phyloP scores from a whole-genome alignment of 2,113 vertebrate genomes.

The Agapornis roseicollis region DNA sequence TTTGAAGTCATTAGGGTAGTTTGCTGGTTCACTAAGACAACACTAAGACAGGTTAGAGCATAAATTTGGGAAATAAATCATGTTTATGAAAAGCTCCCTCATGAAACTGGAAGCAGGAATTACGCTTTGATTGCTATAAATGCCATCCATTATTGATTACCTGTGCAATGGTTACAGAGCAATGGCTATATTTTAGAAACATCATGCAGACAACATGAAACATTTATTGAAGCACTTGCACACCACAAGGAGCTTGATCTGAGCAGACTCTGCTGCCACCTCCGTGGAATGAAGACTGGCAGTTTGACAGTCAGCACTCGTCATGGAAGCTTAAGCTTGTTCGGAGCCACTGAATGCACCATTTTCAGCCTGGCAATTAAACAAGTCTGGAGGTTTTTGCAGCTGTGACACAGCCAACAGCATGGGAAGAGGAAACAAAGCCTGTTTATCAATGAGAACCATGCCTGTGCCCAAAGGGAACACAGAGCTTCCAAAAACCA shows the following conservation, averaged over 20 bases:
- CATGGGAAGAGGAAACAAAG: neutral
- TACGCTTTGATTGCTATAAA: neutral
- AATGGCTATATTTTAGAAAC: slow-evolving; percentile 48
- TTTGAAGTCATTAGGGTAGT: neutral
- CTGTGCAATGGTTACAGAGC: slow-evolving; percentile 19
- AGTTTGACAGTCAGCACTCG: slow-evolving; percentile 34
- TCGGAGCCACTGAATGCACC: slow-evolving; percentile 17
- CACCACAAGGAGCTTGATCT: slow-evolving; percentile 51
- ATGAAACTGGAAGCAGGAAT: neutral
- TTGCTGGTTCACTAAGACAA: neutral
- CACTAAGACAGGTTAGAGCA: neutral
- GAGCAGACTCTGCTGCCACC: slow-evolving; percentile 47
- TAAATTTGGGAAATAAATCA: neutral
- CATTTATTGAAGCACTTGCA: slow-evolving; percentile 64
- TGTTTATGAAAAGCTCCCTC: neutral
- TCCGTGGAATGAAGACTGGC: slow-evolving; percentile 53
- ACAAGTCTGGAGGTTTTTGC: neutral
- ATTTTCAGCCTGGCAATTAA: slow-evolving; percentile 33
- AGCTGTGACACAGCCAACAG: neutral
- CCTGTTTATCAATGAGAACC: neutral
- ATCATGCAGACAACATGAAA: slow-evolving; percentile 59
- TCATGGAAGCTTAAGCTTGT: neutral
- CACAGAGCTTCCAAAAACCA: neutral
- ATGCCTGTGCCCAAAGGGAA: neutral
- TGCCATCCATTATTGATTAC: slow-evolving; percentile 52